Conservation (phyloP, 2,888 invertebrate genomes). For the Cordilura impudica region DNA sequence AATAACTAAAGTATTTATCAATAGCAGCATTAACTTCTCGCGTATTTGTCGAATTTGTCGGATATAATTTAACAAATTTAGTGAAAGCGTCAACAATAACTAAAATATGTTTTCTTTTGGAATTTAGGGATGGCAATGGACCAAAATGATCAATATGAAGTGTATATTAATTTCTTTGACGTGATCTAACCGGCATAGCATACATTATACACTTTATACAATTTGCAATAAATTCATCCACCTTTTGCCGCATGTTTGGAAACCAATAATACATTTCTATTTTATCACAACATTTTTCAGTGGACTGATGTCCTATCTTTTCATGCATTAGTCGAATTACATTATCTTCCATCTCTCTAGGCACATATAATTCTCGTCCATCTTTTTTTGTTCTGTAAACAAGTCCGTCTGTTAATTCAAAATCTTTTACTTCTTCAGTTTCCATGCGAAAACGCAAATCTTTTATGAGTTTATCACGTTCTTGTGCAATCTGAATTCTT, state of each 20-base stretch:
- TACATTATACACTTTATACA: slow-evolving; percentile 20
- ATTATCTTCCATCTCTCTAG: neutral
- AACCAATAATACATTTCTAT: neutral
- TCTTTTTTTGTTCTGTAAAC: too few relatives aligned
- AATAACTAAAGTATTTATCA: too few relatives aligned
- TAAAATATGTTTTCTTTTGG: slow-evolving; percentile 7
- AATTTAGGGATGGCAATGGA: neutral
- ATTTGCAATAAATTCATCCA: neutral
- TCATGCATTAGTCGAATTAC: neutral
- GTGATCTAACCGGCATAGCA: neutral
- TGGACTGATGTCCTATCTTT: neutral
- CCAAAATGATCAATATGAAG: slow-evolving; percentile 9
- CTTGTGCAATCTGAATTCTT: too few relatives aligned
- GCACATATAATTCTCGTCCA: too few relatives aligned
- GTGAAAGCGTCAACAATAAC: slow-evolving; percentile 14
- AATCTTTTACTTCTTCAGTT: too few relatives aligned
- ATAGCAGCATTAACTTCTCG: too few relatives aligned
- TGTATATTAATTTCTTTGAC: neutral
- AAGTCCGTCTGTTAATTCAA: too few relatives aligned
- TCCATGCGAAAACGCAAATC: too few relatives aligned
- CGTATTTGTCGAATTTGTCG: too few relatives aligned
- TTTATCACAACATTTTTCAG: neutral
- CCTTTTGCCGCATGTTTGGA: neutral
- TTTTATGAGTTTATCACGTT: too few relatives aligned
- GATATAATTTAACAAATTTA: slow-evolving; percentile 22